These are phyloP conservation scores for Pseudotriccus pelzelni DNA, from an alignment of 2,797 vertebrate species.

Conservation along the genomic window DNA sequence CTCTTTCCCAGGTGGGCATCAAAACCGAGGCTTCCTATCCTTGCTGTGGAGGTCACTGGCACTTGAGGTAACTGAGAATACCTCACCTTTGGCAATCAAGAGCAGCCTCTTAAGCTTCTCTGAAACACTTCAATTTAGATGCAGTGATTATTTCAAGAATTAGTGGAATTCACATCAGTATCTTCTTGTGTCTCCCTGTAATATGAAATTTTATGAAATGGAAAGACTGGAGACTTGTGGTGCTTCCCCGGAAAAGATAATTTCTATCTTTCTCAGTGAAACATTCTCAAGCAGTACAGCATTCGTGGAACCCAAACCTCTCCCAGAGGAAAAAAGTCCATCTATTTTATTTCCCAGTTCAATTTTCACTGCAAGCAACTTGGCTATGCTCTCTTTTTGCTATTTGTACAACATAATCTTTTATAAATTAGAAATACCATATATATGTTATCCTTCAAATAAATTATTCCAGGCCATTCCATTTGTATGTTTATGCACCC, in stretches of 20 bases:
- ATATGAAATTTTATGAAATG: not conserved
- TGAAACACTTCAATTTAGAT: not conserved
- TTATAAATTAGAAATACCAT: not conserved
- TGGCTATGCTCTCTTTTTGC: not conserved
- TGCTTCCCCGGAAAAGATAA: not conserved
- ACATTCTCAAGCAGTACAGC: not conserved
- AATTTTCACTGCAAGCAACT: not conserved
- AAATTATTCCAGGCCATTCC: not conserved
- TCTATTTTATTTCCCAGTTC: not conserved
- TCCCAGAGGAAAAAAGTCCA: not conserved
- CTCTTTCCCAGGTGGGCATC: not conserved
- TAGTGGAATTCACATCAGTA: not conserved
- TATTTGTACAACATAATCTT: not conserved
- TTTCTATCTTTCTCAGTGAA: not conserved
- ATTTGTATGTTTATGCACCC: not conserved
- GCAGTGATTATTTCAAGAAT: not conserved
- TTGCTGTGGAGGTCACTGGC: not conserved
- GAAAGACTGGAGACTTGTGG: not conserved
- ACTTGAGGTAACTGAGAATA: not conserved
- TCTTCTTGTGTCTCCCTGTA: not conserved
- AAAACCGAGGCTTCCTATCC: not conserved
- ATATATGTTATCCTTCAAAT: not conserved
- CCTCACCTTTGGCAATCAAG: not conserved
- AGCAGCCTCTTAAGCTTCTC: not conserved
- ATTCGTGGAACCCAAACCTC: not conserved